Percentiles rank a stretch among this genome's conserved stretches.
These are phyloP conservation scores for Bradypus variegatus DNA, from an alignment of 2,797 vertebrate genomes.

Conservation along the genomic window DNA sequence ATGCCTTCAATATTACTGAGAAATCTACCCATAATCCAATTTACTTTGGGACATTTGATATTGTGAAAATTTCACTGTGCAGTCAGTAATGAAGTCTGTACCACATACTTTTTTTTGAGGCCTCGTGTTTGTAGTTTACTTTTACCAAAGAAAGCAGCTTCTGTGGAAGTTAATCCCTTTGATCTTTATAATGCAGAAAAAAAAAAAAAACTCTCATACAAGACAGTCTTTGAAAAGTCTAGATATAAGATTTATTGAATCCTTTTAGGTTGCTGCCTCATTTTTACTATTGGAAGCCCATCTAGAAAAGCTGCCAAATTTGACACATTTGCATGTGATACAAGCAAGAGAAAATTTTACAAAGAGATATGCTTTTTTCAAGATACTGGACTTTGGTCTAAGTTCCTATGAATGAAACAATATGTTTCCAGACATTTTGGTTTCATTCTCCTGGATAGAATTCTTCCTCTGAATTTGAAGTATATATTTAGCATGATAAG, in stretches of 20 bases:
- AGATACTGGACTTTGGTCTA: conserved; percentile 23
- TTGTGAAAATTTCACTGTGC: background rate
- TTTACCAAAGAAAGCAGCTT: conserved; percentile 6
- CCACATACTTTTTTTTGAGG: background rate
- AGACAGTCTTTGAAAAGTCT: conserved; percentile 10
- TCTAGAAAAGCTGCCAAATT: conserved; percentile 18
- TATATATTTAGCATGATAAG: background rate
- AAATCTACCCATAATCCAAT: background rate
- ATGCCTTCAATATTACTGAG: background rate
- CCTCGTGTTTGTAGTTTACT: background rate
- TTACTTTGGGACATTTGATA: background rate
- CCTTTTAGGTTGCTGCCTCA: background rate
- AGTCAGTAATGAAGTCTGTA: background rate
- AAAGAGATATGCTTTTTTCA: background rate
- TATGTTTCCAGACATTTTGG: background rate
- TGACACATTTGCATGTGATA: background rate
- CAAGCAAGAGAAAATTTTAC: background rate
- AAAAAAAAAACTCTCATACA: conserved; percentile 15
- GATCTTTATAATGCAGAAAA: conserved; percentile 7
- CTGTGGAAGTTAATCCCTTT: conserved; percentile 26
- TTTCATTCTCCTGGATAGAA: background rate
- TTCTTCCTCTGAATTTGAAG: background rate
- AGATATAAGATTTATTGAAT: background rate
- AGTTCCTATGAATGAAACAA: too few species aligned
- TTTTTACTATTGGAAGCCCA: background rate